Conservation (phyloP, 2,113 vertebrate genomes). For the Chaetodon auriga region DNA sequence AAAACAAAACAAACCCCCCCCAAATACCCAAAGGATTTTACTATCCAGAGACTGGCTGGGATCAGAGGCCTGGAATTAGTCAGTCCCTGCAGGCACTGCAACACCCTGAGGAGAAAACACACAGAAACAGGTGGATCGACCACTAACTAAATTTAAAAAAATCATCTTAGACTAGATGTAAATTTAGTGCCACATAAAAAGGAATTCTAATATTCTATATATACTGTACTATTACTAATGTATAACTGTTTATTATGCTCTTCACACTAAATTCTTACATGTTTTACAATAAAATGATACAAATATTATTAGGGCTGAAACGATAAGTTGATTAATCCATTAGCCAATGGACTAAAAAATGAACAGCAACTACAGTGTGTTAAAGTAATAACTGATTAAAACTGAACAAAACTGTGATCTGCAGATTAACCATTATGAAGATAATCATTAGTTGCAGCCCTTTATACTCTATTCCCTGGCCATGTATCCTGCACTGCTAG, state of each 20-base stretch:
- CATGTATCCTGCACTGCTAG: neutral
- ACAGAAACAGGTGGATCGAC: constrained; percentile 28
- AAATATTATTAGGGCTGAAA: neutral
- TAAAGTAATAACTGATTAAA: neutral
- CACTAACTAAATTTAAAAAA: neutral
- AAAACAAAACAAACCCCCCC: neutral
- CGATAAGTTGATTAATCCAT: neutral
- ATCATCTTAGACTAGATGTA: constrained; percentile 1
- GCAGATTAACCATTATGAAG: neutral
- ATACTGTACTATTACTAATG: no score
- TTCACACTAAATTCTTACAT: neutral
- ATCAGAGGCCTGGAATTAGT: constrained; percentile 47
- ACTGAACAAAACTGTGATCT: no score
- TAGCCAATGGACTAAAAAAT: neutral
- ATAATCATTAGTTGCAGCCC: neutral
- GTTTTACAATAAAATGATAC: neutral
- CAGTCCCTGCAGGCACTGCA: constrained; percentile 10
- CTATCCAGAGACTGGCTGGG: constrained; percentile 36
- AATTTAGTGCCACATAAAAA: neutral
- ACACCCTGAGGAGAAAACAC: constrained; percentile 21
- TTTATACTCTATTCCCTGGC: neutral
- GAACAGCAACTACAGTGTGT: no score
- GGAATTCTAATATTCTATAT: neutral
- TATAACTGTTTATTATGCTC: neutral
- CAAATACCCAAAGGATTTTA: constrained; percentile 38